Evolutionary conservation across 1,140 invertebrate genomes (phyloP), one percentile per base, ranked within the genome.

Genomic region (Hetaerina americana): DNA sequence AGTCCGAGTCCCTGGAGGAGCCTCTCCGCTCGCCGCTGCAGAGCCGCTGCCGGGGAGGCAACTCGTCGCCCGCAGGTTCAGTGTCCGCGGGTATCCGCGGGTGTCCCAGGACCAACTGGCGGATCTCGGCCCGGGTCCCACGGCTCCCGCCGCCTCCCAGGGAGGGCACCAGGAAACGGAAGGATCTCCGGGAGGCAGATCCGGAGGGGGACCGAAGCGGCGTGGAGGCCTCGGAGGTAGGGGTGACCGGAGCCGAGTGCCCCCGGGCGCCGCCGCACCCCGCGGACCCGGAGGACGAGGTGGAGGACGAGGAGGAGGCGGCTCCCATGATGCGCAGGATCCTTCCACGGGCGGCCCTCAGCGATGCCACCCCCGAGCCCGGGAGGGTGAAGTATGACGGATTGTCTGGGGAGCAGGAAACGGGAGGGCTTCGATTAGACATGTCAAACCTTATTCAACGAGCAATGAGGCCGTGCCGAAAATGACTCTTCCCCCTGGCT

Each of bases 331-430:
- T 81, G 2, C 40, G 40, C 15, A 57, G 40, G 40, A 57, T 12
- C 1, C 40, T 12, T 12, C 40, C 40, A 2, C 40, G 79, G 78
- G 0, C 78, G 78, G 73, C 40, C 10, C 40, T 57, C 15, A 57
- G 40, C 10, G 40, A 57, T 57, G 40, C 31, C 6, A 76, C 76
- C 31, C 77, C 66, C 22, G 72, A 77, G 70, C 78, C 77, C 27
- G 82, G 79, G 69, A 87, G 74, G 72, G 85, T 82, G 77, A 87
- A 87, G 74, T 87, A 87, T 70, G 85, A 86, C 5, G 86, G 86
- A 76, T 87, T 87, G 80, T 87, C 86, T 87, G 84, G 73, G 77
- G 81, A 78, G 75, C 81, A 77, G 73, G 69, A 76, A 75, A 72
- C 6, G 3, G 31, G 22, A 26, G 22, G 10, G 8, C 24, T n/a